phyloP scores from a whole-genome alignment of 1,140 invertebrate genomes.

The Drosophila varians region DNA sequence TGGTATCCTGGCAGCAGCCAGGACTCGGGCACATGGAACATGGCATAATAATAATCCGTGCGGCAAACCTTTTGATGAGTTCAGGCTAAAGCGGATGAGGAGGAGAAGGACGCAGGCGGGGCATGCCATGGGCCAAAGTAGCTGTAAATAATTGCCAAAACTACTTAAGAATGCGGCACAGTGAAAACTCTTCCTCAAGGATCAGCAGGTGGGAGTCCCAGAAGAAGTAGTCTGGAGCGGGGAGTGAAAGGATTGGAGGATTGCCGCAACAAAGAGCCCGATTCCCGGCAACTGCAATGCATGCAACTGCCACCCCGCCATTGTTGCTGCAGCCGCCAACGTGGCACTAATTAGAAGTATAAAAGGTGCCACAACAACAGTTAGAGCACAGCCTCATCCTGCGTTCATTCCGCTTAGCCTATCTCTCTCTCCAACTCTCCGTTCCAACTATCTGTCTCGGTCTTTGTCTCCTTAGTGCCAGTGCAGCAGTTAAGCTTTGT shows the following conservation, averaged over 20 bases:
- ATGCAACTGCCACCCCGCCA: constrained; percentile 41
- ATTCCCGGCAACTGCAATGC: constrained; percentile 54
- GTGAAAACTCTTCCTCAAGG: constrained; percentile 65
- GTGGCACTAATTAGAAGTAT: constrained; percentile 81
- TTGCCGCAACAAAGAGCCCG: constrained; percentile 64
- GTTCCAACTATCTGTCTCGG: not conserved
- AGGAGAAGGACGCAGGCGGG: not conserved
- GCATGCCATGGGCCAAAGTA: constrained; percentile 51
- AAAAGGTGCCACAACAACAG: constrained; percentile 76
- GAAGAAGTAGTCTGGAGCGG: too few relatives aligned
- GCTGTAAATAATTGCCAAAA: constrained; percentile 82
- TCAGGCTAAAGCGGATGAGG: constrained; percentile 42
- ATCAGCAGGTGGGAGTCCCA: constrained; percentile 29
- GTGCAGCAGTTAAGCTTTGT: constrained; percentile 47
- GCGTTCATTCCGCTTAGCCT: not conserved
- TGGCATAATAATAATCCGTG: constrained; percentile 78
- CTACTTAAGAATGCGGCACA: constrained; percentile 79
- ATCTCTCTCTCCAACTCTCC: not conserved
- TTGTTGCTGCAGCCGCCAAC: constrained; percentile 66
- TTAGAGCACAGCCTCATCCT: constrained; percentile 48
- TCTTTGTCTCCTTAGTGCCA: constrained; percentile 12
- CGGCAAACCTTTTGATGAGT: constrained; percentile 67
- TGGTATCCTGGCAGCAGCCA: not conserved
- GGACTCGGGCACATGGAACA: constrained; percentile 31
- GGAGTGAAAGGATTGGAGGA: constrained; percentile 5